Evolutionary conservation across 2,797 vertebrate species (phyloP), one percentile per base, ranked within the genome.

Genomic region (Naso thynnoides): DNA sequence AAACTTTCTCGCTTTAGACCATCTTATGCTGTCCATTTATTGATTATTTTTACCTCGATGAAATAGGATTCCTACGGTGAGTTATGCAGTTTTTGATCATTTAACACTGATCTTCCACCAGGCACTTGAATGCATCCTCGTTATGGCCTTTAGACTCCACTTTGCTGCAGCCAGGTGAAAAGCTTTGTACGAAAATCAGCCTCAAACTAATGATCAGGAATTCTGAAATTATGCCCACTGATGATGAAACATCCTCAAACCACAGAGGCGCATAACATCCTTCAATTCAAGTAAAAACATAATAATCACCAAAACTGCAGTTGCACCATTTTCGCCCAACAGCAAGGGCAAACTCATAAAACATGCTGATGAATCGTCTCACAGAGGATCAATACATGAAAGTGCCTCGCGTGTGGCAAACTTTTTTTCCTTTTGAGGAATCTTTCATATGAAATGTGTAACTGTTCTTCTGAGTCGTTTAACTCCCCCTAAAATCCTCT

Each of bases 51-150:
- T 29, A 52, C 39, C 71, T 70, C 24, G 33, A 29, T 69, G 41
- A 82, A 77, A 80, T 27, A 49, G 27, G 73, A 76, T 66, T 60
- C 38, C 4, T 38, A 47, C 15, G 21, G 49, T 24, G 63, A 78
- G 13, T 59, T 67, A 41, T 47, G 76, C 80, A 81, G 74, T 83
- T 81, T 80, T 63, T 60, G 60, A 77, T 63, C 70, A 66, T 56
- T 67, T 75, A 81, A 89, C 44, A 64, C 68, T 68, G 59, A 55
- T 33, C 81, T 86, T 86, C 87, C 76, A 87, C 88, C 93, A 95
- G 95, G 95, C 95, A 95, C 94, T 95, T 95, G 76, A 92, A 91
- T 85, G 82, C 82, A 76, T 81, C 74, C 72, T 78, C 85, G 76
- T 71, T 87, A 90, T 89, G 90, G 86, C 85, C 85, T 81, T 86